phyloP scores from a whole-genome alignment of 2,888 invertebrate genomes.

The Ophion ventricosus region DNA sequence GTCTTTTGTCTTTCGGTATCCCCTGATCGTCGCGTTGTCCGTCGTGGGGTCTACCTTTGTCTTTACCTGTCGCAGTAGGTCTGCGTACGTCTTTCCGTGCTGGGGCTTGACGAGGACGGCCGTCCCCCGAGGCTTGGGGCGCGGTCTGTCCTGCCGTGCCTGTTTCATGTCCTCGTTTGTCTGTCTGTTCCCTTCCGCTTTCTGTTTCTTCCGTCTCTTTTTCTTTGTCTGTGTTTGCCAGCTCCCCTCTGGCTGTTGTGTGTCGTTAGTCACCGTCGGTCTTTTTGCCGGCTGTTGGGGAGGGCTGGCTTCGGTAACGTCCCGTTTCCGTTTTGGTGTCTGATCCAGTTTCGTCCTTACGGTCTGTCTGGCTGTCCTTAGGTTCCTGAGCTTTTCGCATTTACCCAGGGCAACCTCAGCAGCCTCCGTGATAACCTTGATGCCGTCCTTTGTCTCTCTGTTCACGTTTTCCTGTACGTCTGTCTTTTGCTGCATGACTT shows the following conservation, averaged over 20 bases:
- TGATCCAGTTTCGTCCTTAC: not conserved
- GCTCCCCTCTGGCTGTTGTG: not conserved
- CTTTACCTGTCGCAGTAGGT: slow-evolving; percentile 50
- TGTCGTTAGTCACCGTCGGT: not conserved
- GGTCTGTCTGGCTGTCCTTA: not conserved
- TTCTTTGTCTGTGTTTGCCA: not conserved
- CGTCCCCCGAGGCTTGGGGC: slow-evolving; percentile 1
- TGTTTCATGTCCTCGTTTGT: slow-evolving; percentile 8
- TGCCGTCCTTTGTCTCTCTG: not conserved
- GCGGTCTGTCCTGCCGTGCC: slow-evolving; percentile 7
- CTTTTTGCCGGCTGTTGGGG: too few species aligned
- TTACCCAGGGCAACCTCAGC: too few species aligned
- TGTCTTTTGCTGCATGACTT: not conserved
- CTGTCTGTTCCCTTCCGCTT: not conserved
- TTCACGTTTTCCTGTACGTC: not conserved
- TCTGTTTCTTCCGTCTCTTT: not conserved
- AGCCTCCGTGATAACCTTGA: not conserved
- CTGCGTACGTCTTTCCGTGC: slow-evolving; percentile 41
- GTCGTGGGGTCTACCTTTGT: not conserved
- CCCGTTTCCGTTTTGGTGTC: not conserved
- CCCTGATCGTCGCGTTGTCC: slow-evolving; percentile 11
- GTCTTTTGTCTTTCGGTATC: not conserved
- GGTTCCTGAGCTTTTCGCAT: not conserved
- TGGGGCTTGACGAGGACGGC: slow-evolving; percentile 46
- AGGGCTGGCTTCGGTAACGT: not conserved